Percentiles rank a stretch among this genome's conserved stretches.
Evolutionary conservation across 2,797 vertebrate species (phyloP).

Genomic region (Cynodonichthys magdalenae): DNA sequence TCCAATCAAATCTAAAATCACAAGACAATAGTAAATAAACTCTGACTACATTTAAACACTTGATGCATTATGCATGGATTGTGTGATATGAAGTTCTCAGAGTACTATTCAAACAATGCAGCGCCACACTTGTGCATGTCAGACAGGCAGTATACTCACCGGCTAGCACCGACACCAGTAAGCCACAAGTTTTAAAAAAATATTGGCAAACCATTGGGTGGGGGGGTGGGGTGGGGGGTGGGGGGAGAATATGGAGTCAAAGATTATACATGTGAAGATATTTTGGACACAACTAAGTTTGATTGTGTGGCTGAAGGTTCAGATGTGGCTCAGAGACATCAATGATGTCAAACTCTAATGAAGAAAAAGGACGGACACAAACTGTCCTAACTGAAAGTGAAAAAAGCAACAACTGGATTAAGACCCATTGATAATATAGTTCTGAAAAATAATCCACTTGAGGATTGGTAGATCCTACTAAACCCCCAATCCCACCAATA

Average conservation of each 20-base stretch:
- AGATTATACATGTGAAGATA: not conserved
- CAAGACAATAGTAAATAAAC: not conserved
- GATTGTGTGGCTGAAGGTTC: too few relatives aligned
- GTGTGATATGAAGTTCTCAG: not conserved
- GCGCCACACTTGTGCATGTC: slow-evolving; percentile 61
- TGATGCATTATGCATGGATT: slow-evolving; percentile 9
- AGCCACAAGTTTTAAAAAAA: slow-evolving; percentile 47
- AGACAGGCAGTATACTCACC: slow-evolving; percentile 80
- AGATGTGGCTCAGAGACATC: too few relatives aligned
- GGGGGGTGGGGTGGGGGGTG: too few relatives aligned
- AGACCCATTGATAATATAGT: too few relatives aligned
- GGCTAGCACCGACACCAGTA: slow-evolving; percentile 72
- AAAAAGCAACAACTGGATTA: too few relatives aligned
- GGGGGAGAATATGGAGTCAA: slow-evolving; percentile 27
- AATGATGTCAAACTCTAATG: too few relatives aligned
- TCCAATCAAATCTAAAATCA: not conserved
- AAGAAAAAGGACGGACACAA: too few relatives aligned
- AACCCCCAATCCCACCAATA: too few relatives aligned
- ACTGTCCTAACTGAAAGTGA: too few relatives aligned
- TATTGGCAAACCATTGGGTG: slow-evolving; percentile 25
- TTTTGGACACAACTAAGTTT: not conserved
- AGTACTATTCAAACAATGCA: slow-evolving; percentile 44
- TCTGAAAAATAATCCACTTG: too few relatives aligned
- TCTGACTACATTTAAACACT: not conserved
- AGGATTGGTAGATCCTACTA: too few relatives aligned